Percentiles rank a stretch among this genome's conserved stretches.
These are phyloP conservation scores for Diarsia mendica DNA, from an alignment of 2,888 invertebrate genomes.

Conservation along the genomic window DNA sequence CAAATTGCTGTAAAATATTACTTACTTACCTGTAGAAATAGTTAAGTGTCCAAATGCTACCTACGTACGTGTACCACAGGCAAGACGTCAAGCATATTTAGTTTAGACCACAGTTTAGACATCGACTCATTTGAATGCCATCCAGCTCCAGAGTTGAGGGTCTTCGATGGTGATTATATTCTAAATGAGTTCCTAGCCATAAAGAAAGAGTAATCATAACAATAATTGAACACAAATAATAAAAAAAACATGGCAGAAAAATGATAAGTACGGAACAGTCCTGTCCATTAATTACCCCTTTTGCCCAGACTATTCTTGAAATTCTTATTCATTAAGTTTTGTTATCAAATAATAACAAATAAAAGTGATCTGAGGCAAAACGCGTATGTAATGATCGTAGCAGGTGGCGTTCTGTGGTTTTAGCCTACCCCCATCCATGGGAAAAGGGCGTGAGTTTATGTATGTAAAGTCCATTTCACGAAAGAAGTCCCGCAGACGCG, in stretches of 20 bases:
- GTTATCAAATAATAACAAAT: no score
- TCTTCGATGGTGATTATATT: neutral
- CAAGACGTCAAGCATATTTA: neutral
- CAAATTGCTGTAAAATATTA: neutral
- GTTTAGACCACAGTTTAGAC: neutral
- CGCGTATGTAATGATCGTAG: no score
- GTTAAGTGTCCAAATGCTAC: neutral
- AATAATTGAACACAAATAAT: neutral
- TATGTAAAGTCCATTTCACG: no score
- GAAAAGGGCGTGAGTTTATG: no score
- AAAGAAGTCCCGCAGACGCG: no score
- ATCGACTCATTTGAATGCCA: neutral
- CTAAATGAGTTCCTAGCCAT: neutral
- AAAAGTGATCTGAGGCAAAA: no score
- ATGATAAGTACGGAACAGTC: neutral
- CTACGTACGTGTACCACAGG: no score
- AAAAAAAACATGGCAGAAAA: neutral
- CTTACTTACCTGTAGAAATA: neutral
- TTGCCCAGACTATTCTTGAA: neutral
- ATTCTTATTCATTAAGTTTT: no score
- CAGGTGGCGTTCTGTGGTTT: no score
- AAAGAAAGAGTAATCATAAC: no score
- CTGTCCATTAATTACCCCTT: neutral
- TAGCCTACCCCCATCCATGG: no score
- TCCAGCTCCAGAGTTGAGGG: neutral